These are phyloP conservation scores for Rapana venosa DNA, from an alignment of 2,888 invertebrate species.

Conservation along the genomic window DNA sequence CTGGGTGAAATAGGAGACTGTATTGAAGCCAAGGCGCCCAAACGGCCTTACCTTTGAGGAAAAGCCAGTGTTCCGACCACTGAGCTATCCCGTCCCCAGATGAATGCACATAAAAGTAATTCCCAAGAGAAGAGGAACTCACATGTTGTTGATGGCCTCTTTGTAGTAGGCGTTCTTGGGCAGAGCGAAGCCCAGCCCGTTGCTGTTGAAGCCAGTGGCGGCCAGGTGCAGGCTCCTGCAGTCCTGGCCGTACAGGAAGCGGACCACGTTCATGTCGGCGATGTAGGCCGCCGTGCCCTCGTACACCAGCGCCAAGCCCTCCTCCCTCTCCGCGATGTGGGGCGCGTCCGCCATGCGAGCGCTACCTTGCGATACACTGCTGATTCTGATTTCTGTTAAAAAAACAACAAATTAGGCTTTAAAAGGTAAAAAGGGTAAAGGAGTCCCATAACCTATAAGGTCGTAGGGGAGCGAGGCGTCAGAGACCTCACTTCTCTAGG, in stretches of 20 bases:
- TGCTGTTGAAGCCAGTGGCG: slow-evolving; percentile 43
- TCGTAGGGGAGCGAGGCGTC: too few species aligned
- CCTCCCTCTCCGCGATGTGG: slow-evolving; percentile 47
- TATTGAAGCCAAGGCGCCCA: too few species aligned
- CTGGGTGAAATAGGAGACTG: too few species aligned
- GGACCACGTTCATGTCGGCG: slow-evolving; percentile 14
- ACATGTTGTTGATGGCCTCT: slow-evolving; percentile 19
- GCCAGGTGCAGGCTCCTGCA: slow-evolving; percentile 46
- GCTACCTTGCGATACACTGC: slow-evolving; percentile 53
- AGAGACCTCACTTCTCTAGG: too few species aligned
- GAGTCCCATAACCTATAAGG: too few species aligned
- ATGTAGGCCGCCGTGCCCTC: slow-evolving; percentile 18
- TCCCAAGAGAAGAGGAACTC: not conserved
- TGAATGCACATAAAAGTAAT: not conserved
- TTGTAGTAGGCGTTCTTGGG: slow-evolving; percentile 32
- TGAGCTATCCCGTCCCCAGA: too few species aligned
- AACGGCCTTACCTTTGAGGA: too few species aligned
- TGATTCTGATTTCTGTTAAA: slow-evolving; percentile 53
- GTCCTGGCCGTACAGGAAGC: slow-evolving; percentile 27
- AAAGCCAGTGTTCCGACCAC: too few species aligned
- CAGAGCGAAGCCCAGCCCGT: slow-evolving; percentile 46
- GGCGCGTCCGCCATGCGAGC: slow-evolving; percentile 51
- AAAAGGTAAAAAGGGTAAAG: too few species aligned
- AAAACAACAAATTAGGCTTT: slow-evolving; percentile 43
- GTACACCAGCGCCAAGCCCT: slow-evolving; percentile 50